phyloP scores from a whole-genome alignment of 2,113 vertebrate genomes.

The Scartelaos histophorus region DNA sequence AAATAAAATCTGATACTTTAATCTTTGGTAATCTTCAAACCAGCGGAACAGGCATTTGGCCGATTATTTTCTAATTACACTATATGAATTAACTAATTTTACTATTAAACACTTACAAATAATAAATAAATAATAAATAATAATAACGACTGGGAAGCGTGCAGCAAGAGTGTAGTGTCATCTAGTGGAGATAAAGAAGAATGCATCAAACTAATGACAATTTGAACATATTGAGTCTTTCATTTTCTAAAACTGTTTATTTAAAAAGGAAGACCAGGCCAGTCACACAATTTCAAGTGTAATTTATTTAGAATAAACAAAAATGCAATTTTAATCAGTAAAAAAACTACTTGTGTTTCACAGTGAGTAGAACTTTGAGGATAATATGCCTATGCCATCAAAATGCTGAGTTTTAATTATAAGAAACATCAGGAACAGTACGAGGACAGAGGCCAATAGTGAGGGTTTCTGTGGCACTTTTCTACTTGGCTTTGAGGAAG shows the following conservation, averaged over 20 bases:
- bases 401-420: conserved; percentile 51
- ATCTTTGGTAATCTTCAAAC: not conserved
- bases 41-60: too few relatives aligned
- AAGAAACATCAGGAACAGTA: conserved; percentile 71
- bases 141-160: not conserved
- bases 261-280: not conserved
- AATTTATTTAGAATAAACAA: conserved; percentile 66
- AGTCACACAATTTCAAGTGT: conserved; percentile 17
- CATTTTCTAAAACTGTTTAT: not conserved
- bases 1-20: too few relatives aligned
- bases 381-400: conserved; percentile 43
- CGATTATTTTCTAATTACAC: too few relatives aligned
- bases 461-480: conserved; percentile 72
- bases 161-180: conserved; percentile 2
- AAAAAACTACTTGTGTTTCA: conserved; percentile 68
- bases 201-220: not conserved
- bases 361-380: conserved; percentile 75
- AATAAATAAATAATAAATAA: too few relatives aligned
- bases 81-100: not conserved
- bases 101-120: not conserved
- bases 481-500: conserved; percentile 66
- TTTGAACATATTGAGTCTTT: not conserved
- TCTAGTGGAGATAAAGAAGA: conserved; percentile 36
- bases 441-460: conserved; percentile 61
- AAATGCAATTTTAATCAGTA: conserved; percentile 58